phyloP scores from a whole-genome alignment of 2,113 vertebrate genomes.

The Eurypyga helias region DNA sequence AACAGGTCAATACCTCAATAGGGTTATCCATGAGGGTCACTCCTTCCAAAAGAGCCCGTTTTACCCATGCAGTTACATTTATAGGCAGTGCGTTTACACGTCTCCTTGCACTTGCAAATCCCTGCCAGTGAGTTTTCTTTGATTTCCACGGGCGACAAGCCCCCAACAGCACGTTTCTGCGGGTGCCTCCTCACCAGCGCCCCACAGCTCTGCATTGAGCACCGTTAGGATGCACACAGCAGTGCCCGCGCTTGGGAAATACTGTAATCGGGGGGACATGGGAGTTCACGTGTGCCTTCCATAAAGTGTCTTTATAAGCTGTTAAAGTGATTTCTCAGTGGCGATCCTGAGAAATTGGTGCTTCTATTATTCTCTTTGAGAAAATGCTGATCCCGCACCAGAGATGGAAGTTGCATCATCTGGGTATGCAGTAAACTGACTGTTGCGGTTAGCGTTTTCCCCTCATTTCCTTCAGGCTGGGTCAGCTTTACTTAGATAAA shows the following conservation, averaged over 20 bases:
- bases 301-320: background rate
- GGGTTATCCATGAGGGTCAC: no score
- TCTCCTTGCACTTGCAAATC: rapidly evolving
- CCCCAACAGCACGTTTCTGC: rapidly evolving
- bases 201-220: background rate
- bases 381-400: background rate
- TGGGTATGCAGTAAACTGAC: background rate
- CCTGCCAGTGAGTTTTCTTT: background rate
- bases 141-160: background rate
- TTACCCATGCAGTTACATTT: background rate
- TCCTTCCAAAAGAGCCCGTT: background rate
- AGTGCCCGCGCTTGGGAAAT: background rate
- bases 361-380: slow-evolving; percentile 12
- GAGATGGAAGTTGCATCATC: background rate
- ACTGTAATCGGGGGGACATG: background rate
- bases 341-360: slow-evolving; percentile 24
- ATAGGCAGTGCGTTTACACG: rapidly evolving
- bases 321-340: slow-evolving; percentile 42
- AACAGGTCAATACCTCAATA: no score
- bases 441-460: slow-evolving; percentile 9
- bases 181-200: background rate
- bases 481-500: slow-evolving; percentile 55
- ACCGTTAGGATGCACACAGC: background rate
- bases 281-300: slow-evolving; percentile 8
- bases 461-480: slow-evolving; percentile 6